Evolutionary conservation across 2,113 vertebrate species (phyloP).

Genomic region (Opisthocomus hoazin): DNA sequence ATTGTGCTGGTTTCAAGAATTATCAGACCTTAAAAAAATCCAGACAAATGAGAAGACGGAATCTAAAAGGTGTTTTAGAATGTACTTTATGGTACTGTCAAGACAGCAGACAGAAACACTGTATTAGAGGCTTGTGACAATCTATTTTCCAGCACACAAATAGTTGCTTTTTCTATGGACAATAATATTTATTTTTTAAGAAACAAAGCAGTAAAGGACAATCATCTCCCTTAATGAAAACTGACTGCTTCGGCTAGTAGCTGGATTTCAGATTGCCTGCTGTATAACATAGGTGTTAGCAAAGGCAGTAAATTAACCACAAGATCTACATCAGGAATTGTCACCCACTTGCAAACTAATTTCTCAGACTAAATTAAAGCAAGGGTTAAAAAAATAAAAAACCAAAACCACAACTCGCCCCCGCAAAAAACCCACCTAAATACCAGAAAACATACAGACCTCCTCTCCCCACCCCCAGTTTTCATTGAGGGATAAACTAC

Average conservation of each 20-base stretch:
- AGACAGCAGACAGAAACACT: neutral
- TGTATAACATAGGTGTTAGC: neutral
- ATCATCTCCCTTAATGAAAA: neutral
- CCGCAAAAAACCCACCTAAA: too few relatives aligned
- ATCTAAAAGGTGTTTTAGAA: neutral
- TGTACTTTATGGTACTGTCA: neutral
- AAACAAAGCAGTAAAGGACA: neutral
- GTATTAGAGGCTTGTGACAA: neutral
- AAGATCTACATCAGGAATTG: neutral
- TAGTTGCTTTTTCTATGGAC: neutral
- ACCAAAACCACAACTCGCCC: neutral
- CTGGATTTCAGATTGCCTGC: neutral
- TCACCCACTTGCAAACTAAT: neutral
- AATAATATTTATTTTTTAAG: neutral
- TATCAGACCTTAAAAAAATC: neutral
- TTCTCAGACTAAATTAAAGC: neutral
- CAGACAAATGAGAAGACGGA: neutral
- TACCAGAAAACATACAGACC: neutral
- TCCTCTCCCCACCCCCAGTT: neutral
- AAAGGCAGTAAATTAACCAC: neutral
- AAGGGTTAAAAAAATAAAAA: neutral
- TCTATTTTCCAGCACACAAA: neutral
- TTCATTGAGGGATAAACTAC: neutral
- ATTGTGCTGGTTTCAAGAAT: neutral
- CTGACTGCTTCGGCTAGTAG: neutral